phyloP scores from a whole-genome alignment of 2,113 vertebrate species.

The Chelonoidis abingdonii region DNA sequence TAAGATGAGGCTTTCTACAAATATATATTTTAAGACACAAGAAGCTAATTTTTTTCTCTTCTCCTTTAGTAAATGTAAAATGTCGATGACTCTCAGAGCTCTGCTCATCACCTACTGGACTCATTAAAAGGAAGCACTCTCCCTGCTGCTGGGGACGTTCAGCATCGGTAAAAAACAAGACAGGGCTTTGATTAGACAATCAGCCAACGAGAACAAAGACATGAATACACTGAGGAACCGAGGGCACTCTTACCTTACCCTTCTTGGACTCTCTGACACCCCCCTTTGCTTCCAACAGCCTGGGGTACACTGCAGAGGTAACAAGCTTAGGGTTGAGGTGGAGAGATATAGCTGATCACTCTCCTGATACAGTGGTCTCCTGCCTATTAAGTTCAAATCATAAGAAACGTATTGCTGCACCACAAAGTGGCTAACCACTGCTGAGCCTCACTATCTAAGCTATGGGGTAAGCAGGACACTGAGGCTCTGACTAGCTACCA shows the following conservation, averaged over 20 bases:
- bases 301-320: background rate
- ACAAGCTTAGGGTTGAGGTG: background rate
- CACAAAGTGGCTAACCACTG: background rate
- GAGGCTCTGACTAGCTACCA: background rate
- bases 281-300: background rate
- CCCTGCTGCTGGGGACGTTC: background rate
- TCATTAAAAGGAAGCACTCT: background rate
- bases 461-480: background rate
- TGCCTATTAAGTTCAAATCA: background rate
- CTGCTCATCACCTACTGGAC: background rate
- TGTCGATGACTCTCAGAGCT: background rate
- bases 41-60: slow-evolving; percentile 13
- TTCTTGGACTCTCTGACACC: background rate
- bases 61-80: background rate
- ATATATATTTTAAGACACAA: slow-evolving; percentile 17
- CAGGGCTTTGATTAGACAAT: background rate
- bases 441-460: background rate
- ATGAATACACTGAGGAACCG: background rate
- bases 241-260: background rate
- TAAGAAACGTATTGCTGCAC: background rate
- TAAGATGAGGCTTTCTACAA: background rate
- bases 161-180: background rate
- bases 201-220: background rate
- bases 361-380: background rate
- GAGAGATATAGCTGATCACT: background rate